phyloP scores from a whole-genome alignment of 1,140 invertebrate species.

The Notospermus geniculatus region DNA sequence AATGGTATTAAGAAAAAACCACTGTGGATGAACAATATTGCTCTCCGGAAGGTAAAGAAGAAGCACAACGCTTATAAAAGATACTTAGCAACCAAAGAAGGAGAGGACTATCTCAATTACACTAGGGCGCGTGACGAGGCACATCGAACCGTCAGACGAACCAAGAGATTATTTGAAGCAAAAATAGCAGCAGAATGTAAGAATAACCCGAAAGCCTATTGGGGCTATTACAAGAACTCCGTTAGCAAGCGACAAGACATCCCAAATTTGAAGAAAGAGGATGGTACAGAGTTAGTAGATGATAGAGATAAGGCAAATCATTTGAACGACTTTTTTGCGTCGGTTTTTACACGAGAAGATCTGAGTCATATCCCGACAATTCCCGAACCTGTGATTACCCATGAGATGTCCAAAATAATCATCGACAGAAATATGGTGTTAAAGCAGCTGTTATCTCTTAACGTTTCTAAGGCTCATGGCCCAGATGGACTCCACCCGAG shows the following conservation, averaged over 20 bases:
- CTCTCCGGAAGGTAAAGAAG: background rate
- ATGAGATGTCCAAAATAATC: background rate
- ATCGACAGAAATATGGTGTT: background rate
- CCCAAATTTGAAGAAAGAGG: background rate
- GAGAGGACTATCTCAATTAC: background rate
- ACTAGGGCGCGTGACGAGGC: background rate
- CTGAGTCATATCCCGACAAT: background rate
- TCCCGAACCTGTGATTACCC: background rate
- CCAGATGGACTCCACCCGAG: background rate
- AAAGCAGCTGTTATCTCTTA: background rate
- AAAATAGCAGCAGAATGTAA: background rate
- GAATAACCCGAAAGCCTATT: background rate
- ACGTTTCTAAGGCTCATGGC: background rate
- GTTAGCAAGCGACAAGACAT: background rate
- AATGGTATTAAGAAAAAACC: background rate
- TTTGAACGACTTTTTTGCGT: background rate
- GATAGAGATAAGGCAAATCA: background rate
- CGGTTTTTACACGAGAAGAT: background rate
- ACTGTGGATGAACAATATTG: background rate
- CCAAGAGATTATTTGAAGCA: background rate
- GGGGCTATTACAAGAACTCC: background rate
- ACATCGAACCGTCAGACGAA: background rate
- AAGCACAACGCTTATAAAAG: background rate
- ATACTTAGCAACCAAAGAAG: background rate
- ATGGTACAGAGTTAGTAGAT: background rate